These are phyloP conservation scores for Aspidoscelis tigris DNA, from an alignment of 2,113 vertebrate species.

Conservation along the genomic window DNA sequence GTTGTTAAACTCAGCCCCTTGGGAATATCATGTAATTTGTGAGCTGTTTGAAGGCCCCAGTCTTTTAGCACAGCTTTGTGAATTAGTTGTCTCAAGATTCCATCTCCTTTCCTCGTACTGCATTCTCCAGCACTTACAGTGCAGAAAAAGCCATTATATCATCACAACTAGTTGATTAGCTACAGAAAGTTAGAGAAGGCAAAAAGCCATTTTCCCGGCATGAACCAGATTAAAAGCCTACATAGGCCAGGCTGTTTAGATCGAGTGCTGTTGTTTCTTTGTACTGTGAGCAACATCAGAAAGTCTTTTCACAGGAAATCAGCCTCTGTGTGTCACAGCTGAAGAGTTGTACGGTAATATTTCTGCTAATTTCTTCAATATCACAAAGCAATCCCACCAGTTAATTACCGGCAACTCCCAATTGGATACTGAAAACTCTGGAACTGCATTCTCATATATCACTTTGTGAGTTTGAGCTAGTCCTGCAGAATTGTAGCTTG, in stretches of 20 bases:
- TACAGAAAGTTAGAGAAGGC: constrained; percentile 56
- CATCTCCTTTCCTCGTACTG: constrained; percentile 51
- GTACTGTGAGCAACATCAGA: constrained; percentile 38
- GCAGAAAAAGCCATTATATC: constrained; percentile 51
- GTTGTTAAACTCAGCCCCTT: constrained; percentile 51
- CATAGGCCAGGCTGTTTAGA: constrained; percentile 56
- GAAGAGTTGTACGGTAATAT: background rate
- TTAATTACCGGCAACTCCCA: too few relatives aligned
- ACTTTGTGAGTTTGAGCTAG: too few relatives aligned
- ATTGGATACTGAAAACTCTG: too few relatives aligned
- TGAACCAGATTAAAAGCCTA: constrained; percentile 62
- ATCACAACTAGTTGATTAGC: constrained; percentile 59
- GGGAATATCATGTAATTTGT: constrained; percentile 46
- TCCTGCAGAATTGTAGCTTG: too few relatives aligned
- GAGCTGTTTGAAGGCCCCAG: constrained; percentile 7
- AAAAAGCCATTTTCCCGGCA: constrained; percentile 69
- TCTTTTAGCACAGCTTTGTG: constrained; percentile 54
- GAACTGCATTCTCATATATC: too few relatives aligned
- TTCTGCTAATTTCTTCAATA: too few relatives aligned
- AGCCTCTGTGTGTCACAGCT: background rate
- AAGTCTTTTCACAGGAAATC: constrained; percentile 24
- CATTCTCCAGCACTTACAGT: constrained; percentile 55
- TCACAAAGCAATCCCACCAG: too few relatives aligned
- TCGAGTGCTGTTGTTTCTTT: constrained; percentile 48
- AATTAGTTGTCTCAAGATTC: constrained; percentile 53